Evolutionary conservation across 2,888 invertebrate species (phyloP).

Genomic region (Diarsia rubi): DNA sequence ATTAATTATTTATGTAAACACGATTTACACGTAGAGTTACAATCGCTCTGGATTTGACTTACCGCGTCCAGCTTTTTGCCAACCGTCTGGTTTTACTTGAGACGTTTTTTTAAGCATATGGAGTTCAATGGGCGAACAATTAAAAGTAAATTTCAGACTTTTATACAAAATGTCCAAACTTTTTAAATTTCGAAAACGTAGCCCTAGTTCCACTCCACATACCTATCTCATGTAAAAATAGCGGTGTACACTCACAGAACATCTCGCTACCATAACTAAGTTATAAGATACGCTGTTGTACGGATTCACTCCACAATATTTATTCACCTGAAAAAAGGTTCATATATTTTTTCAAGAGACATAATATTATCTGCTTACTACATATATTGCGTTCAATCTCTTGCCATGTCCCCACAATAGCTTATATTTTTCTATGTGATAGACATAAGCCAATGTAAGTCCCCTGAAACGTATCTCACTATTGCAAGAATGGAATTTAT

Average conservation of each 20-base stretch:
- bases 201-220: not conserved
- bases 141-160: not conserved
- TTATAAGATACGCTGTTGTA: conserved; percentile 28
- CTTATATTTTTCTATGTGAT: conserved; percentile 27
- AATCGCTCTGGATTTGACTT: not conserved
- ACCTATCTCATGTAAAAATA: conserved; percentile 6
- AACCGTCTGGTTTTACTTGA: not conserved
- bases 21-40: not conserved
- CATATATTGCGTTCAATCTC: conserved; percentile 8
- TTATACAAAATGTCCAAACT: not conserved
- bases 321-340: conserved; percentile 37
- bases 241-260: conserved; percentile 16
- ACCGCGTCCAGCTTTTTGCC: not conserved
- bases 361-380: conserved; percentile 34
- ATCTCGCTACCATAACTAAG: conserved; percentile 41
- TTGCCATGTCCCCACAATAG: conserved; percentile 14
- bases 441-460: conserved; percentile 42
- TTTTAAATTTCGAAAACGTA: not conserved
- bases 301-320: conserved; percentile 25
- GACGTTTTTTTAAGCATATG: not conserved
- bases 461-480: conserved; percentile 38
- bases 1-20: conserved; percentile 5
- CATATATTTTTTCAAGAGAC: conserved; percentile 15
- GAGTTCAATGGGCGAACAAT: not conserved
- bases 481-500: conserved; percentile 53